These are phyloP conservation scores for Glaucidium brasilianum DNA, from an alignment of 2,113 vertebrate species.

Conservation along the genomic window DNA sequence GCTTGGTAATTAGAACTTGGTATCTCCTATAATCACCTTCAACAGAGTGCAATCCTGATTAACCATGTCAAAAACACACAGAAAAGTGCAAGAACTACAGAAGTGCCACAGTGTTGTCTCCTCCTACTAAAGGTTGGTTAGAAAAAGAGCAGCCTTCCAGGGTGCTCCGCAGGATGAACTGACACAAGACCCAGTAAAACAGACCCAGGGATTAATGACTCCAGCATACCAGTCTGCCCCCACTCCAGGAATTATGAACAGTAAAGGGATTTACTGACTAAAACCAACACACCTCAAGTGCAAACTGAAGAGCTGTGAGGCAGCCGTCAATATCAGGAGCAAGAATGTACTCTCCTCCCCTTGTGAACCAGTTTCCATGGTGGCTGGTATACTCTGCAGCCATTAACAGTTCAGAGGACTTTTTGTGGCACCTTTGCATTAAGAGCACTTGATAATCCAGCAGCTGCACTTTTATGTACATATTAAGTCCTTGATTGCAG, in stretches of 20 bases:
- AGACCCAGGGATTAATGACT: not conserved
- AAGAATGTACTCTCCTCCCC: not conserved
- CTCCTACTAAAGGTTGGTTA: not conserved
- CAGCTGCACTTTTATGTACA: not conserved
- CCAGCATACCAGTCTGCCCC: accelerated
- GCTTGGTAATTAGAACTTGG: not conserved
- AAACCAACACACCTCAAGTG: not conserved
- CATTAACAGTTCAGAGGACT: not conserved
- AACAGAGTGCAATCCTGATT: not conserved
- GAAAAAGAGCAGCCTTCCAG: not conserved
- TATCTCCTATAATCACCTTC: not conserved
- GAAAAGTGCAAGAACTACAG: not conserved
- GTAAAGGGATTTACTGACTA: not conserved
- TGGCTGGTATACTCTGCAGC: not conserved
- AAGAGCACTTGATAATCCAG: not conserved
- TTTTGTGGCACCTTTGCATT: not conserved
- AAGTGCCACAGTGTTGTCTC: not conserved
- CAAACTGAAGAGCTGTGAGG: not conserved
- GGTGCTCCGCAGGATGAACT: accelerated
- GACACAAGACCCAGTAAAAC: not conserved
- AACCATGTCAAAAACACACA: not conserved
- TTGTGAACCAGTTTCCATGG: not conserved
- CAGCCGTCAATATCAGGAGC: not conserved
- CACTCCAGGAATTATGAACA: not conserved
- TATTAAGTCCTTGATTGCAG: not conserved